Evolutionary conservation across 2,113 vertebrate species (phyloP).

Genomic region (Varanus salvator): DNA sequence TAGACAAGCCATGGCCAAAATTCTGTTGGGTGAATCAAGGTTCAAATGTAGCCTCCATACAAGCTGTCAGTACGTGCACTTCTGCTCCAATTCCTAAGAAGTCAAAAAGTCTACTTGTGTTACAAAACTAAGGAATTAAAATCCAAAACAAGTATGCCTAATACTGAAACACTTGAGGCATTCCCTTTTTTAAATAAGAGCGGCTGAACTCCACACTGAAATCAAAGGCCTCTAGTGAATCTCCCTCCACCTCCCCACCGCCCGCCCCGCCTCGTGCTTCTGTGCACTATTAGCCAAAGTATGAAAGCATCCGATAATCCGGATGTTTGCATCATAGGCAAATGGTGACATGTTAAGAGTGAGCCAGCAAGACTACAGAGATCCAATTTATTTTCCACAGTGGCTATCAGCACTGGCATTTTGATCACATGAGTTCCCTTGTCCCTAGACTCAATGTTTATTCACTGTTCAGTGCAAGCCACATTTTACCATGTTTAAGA

Average conservation of each 20-base stretch:
- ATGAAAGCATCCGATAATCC: constrained; percentile 74
- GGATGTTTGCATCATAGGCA: constrained; percentile 79
- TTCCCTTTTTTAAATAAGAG: constrained; percentile 76
- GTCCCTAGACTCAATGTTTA: constrained; percentile 72
- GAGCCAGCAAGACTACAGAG: constrained; percentile 79
- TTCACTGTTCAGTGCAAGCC: constrained; percentile 71
- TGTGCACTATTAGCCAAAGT: constrained; percentile 76
- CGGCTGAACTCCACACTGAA: constrained; percentile 81
- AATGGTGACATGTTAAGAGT: constrained; percentile 78
- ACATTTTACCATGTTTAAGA: constrained; percentile 67
- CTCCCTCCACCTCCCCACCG: background rate
- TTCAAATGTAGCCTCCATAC: constrained; percentile 15
- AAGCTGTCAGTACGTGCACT: background rate
- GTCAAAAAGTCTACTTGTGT: constrained; percentile 56
- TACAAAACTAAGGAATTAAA: constrained; percentile 67
- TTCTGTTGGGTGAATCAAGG: constrained; percentile 28
- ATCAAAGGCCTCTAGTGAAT: constrained; percentile 92
- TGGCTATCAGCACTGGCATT: constrained; percentile 79
- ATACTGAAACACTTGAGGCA: constrained; percentile 73
- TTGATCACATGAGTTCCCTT: constrained; percentile 76
- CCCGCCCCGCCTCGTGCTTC: constrained; percentile 41
- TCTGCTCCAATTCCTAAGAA: constrained; percentile 11
- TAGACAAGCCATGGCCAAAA: constrained; percentile 3
- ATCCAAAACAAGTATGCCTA: constrained; percentile 63
- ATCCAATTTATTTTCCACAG: constrained; percentile 74